phyloP scores from a whole-genome alignment of 2,113 vertebrate species.

The Coryphaenoides rupestris region DNA sequence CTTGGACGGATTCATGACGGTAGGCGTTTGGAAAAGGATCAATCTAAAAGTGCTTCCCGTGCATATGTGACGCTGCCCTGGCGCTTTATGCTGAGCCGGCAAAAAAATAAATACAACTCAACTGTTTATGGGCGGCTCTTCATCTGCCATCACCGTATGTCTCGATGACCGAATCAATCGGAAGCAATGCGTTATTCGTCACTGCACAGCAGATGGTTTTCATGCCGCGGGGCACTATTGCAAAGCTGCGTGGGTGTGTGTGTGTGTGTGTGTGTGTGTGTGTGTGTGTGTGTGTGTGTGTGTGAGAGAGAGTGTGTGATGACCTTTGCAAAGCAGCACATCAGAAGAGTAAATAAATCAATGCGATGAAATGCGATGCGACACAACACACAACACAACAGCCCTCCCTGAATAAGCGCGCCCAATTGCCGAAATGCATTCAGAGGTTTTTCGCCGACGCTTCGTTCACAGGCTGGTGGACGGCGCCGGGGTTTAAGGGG shows the following conservation, averaged over 20 bases:
- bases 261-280: constrained; percentile 1
- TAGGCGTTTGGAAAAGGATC: too few relatives aligned
- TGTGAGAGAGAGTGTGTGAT: neutral
- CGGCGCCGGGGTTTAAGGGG: neutral
- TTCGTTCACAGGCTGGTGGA: neutral
- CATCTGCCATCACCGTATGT: neutral
- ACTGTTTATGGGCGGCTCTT: neutral
- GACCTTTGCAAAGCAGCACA: constrained; percentile 5
- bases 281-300: constrained; percentile 1
- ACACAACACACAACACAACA: neutral
- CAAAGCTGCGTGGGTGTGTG: neutral
- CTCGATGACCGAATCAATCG: constrained; percentile 21
- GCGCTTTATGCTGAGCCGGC: constrained; percentile 22
- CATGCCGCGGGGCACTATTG: constrained; percentile 1
- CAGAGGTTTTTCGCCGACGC: too few relatives aligned
- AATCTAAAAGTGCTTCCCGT: neutral
- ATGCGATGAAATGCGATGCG: neutral
- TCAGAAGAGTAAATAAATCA: constrained; percentile 12
- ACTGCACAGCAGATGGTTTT: neutral
- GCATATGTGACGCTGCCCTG: neutral
- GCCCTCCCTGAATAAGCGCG: constrained; percentile 3
- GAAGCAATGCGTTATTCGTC: neutral
- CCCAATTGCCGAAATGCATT: constrained; percentile 34
- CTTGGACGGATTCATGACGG: constrained; percentile 99
- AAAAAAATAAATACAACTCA: constrained; percentile 9